Conservation (phyloP, 2,888 invertebrate species). For the Pollenia labialis region DNA sequence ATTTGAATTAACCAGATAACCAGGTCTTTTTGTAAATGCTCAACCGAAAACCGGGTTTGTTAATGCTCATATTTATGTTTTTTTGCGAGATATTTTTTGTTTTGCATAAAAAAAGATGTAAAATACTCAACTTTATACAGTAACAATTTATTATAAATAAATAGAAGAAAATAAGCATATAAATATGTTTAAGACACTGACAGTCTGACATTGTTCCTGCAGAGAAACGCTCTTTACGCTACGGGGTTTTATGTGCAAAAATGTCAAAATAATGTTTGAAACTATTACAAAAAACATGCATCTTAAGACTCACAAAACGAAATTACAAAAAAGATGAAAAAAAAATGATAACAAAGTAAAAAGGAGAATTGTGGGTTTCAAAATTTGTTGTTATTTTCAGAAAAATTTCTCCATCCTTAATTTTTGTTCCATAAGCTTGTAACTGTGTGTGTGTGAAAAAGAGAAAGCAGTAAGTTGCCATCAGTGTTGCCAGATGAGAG, state of each 20-base stretch:
- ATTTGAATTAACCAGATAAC: no score
- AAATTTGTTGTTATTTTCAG: conserved; percentile 14
- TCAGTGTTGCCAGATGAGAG: no score
- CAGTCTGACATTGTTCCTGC: conserved; percentile 58
- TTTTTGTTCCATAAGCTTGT: neutral
- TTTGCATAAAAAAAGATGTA: conserved; percentile 32
- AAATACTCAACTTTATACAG: conserved; percentile 23
- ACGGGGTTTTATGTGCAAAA: neutral
- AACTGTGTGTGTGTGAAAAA: neutral
- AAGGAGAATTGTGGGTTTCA: conserved; percentile 32
- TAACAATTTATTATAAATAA: conserved; percentile 62
- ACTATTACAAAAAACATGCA: conserved; percentile 7
- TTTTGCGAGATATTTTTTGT: neutral
- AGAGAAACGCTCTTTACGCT: neutral
- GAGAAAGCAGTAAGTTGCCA: conserved; percentile 40
- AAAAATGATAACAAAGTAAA: conserved; percentile 7
- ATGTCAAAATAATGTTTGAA: conserved; percentile 11
- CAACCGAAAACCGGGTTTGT: no score
- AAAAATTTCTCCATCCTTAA: conserved; percentile 6
- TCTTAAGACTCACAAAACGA: neutral
- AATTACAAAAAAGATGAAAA: no score
- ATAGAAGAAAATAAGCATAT: conserved; percentile 32
- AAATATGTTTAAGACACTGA: conserved; percentile 65
- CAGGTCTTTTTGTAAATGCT: no score
- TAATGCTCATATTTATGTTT: no score